These are phyloP conservation scores for Eulemur albifrons DNA, from an alignment of 2,797 vertebrate species.

Conservation along the genomic window DNA sequence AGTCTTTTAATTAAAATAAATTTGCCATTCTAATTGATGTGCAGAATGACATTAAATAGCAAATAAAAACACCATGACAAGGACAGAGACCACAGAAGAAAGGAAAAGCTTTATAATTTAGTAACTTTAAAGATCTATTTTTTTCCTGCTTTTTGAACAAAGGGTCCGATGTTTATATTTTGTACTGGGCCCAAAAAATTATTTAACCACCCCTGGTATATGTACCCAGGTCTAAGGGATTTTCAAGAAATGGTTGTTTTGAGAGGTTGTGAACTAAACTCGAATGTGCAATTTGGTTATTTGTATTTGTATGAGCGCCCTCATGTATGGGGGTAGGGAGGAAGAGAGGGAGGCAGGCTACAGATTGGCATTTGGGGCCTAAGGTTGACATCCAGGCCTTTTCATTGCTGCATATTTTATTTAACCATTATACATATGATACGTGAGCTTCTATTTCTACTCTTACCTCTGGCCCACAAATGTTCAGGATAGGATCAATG, in stretches of 20 bases:
- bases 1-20: not conserved
- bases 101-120: not conserved
- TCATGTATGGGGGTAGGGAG: not conserved
- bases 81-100: not conserved
- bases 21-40: not conserved
- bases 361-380: not conserved
- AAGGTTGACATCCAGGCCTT: not conserved
- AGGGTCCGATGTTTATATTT: not conserved
- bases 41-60: not conserved
- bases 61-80: not conserved
- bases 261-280: not conserved
- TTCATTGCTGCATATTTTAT: not conserved
- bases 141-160: not conserved
- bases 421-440: not conserved
- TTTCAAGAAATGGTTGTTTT: not conserved
- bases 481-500: not conserved
- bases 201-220: not conserved
- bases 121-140: not conserved
- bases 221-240: not conserved
- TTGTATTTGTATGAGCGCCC: not conserved
- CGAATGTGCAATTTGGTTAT: not conserved
- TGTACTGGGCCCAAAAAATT: not conserved
- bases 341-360: not conserved
- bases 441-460: not conserved
- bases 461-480: not conserved